phyloP scores from a whole-genome alignment of 2,113 vertebrate species.

The Vireo altiloquus region DNA sequence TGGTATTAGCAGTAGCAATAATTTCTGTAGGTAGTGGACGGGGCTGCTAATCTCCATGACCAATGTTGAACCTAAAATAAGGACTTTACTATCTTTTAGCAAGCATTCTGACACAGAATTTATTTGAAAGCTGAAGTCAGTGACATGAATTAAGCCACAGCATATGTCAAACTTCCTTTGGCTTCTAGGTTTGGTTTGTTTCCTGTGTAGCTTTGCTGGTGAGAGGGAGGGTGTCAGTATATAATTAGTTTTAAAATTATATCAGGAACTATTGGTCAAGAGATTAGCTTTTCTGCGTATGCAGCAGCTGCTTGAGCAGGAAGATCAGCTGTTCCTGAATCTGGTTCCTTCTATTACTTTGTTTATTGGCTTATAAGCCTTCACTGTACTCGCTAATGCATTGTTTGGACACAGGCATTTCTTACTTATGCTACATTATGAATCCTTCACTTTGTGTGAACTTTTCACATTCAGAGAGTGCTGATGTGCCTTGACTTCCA shows the following conservation, averaged over 20 bases:
- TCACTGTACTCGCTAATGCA: background rate
- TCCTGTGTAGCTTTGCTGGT: background rate
- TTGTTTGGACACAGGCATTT: background rate
- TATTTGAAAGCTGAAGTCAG: background rate
- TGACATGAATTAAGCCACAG: background rate
- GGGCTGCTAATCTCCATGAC: background rate
- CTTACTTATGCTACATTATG: background rate
- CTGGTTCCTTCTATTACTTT: background rate
- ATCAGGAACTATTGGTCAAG: background rate
- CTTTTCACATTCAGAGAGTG: background rate
- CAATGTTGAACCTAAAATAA: background rate
- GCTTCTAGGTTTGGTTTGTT: background rate
- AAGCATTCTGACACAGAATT: background rate
- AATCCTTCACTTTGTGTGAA: background rate
- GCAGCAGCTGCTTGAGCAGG: background rate
- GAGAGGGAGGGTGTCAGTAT: background rate
- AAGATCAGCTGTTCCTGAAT: background rate
- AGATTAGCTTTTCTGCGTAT: background rate
- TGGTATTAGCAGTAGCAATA: background rate
- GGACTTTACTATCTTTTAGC: background rate
- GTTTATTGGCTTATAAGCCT: background rate
- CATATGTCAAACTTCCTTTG: background rate
- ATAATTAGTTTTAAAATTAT: background rate
- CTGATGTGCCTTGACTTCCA: slow-evolving; percentile 23
- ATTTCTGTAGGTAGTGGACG: background rate